A percentile compares a stretch with the other conserved stretches of the same genome.
phyloP scores from a whole-genome alignment of 2,113 vertebrate species.

The Noctilio leporinus region DNA sequence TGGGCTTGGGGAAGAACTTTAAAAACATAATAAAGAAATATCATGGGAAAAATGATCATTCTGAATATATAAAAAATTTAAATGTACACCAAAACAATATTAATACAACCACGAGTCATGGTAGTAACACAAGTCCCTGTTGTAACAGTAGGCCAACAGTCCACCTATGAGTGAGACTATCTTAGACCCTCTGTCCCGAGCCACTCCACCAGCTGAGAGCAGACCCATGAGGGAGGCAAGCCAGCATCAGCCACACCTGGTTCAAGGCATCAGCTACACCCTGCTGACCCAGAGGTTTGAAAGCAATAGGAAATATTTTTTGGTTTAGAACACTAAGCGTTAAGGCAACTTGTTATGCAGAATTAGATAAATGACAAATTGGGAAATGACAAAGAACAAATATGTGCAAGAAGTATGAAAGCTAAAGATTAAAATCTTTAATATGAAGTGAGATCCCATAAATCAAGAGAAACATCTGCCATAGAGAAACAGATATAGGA shows the following conservation, averaged over 20 bases:
- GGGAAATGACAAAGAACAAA: slow-evolving; percentile 23
- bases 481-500: neutral
- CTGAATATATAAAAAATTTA: neutral
- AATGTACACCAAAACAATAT: neutral
- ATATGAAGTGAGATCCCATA: slow-evolving; percentile 24
- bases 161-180: neutral
- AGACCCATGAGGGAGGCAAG: neutral
- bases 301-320: neutral
- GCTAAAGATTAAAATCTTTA: slow-evolving; percentile 49
- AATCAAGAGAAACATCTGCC: slow-evolving; percentile 44
- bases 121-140: neutral
- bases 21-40: neutral
- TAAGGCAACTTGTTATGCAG: neutral
- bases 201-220: neutral
- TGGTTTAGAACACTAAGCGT: neutral
- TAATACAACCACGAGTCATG: neutral
- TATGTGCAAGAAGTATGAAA: neutral
- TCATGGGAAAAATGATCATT: neutral
- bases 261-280: neutral
- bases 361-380: slow-evolving; percentile 1
- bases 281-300: neutral
- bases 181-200: neutral
- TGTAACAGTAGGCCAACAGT: neutral
- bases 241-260: neutral
- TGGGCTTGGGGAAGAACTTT: neutral